Evolutionary conservation across 1,140 invertebrate genomes (phyloP).

Genomic region (Pinna nobilis): DNA sequence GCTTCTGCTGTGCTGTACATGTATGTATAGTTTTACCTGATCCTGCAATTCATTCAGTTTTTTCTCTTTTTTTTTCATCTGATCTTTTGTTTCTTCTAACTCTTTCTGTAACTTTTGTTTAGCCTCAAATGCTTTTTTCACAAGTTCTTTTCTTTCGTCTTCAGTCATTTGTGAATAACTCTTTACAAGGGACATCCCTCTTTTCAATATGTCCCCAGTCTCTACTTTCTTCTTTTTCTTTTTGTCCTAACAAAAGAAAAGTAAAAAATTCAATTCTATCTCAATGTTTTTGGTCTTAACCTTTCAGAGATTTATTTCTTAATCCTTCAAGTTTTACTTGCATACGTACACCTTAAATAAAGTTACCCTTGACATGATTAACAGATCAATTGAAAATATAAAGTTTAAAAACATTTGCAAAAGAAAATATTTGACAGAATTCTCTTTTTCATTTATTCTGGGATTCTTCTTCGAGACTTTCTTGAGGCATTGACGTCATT

Average conservation of each 20-base stretch:
- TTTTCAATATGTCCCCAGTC: constrained; percentile 49
- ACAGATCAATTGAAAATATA: too few species aligned
- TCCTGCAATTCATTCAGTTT: constrained; percentile 60
- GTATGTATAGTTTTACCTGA: constrained; percentile 46
- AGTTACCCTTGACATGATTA: too few species aligned
- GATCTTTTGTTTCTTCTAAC: constrained; percentile 58
- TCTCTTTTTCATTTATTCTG: too few species aligned
- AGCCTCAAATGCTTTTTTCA: constrained; percentile 63
- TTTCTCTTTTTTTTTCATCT: constrained; percentile 61
- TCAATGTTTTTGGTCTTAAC: background rate
- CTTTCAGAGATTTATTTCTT: background rate
- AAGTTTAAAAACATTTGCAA: too few species aligned
- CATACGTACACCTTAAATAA: too few species aligned
- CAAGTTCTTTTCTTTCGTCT: constrained; percentile 58
- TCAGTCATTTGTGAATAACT: constrained; percentile 62
- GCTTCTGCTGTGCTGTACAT: background rate
- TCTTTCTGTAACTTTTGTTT: constrained; percentile 62
- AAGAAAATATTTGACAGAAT: too few species aligned
- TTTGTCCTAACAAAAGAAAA: constrained; percentile 16
- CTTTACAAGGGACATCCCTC: constrained; percentile 62
- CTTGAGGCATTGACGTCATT: too few species aligned
- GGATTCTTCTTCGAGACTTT: too few species aligned
- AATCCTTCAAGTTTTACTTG: too few species aligned
- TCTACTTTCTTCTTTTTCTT: constrained; percentile 44
- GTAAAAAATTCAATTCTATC: too few species aligned